phyloP scores from a whole-genome alignment of 2,113 vertebrate species.

The Beaufortia kweichowensis region DNA sequence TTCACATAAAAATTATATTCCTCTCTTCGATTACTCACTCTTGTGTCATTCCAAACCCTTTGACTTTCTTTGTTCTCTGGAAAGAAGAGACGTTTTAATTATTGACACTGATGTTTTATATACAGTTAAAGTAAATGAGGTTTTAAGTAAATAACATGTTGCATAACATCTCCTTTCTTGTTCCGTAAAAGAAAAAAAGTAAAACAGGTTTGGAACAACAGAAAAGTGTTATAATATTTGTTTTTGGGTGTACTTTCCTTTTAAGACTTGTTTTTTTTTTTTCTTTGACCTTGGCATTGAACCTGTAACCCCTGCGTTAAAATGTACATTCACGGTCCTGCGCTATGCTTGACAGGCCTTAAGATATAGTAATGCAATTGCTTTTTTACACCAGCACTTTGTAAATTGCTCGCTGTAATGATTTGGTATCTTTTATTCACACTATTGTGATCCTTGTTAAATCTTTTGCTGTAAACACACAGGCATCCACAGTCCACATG shows the following conservation, averaged over 20 bases:
- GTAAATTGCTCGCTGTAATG: slow-evolving; percentile 72
- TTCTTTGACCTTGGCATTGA: slow-evolving; percentile 72
- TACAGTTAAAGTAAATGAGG: too few species aligned
- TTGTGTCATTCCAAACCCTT: too few species aligned
- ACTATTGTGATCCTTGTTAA: slow-evolving; percentile 67
- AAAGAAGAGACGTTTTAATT: too few species aligned
- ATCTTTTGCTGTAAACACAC: slow-evolving; percentile 64
- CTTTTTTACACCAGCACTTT: slow-evolving; percentile 69
- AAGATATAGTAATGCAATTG: slow-evolving; percentile 72
- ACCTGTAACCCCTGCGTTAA: slow-evolving; percentile 70
- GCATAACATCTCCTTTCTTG: too few species aligned
- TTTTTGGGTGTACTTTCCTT: slow-evolving; percentile 39
- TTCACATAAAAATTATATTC: too few species aligned
- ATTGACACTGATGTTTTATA: too few species aligned
- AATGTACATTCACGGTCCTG: slow-evolving; percentile 68
- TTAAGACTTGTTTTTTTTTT: slow-evolving; percentile 52
- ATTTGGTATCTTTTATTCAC: slow-evolving; percentile 74
- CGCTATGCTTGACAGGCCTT: slow-evolving; percentile 66
- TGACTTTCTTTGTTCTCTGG: too few species aligned
- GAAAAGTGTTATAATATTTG: too few species aligned
- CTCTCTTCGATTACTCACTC: too few species aligned
- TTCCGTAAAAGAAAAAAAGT: too few species aligned
- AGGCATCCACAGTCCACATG: slow-evolving; percentile 70
- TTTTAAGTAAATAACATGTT: too few species aligned
- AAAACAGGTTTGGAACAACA: slow-evolving; percentile 2